Evolutionary conservation across 1,140 invertebrate genomes (phyloP).

Genomic region (Brachionus paranguensis): DNA sequence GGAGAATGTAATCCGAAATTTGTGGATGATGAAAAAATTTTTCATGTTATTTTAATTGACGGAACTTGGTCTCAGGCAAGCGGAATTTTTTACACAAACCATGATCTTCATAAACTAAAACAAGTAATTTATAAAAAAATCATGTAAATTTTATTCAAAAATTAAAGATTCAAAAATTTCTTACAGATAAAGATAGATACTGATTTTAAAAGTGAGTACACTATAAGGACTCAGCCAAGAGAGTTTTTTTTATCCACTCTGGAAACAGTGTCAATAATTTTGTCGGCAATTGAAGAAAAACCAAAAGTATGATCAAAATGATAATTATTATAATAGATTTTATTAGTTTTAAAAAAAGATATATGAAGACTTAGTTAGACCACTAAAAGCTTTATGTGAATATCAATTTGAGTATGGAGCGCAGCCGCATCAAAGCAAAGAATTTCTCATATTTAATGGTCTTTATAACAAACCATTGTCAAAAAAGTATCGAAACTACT

Average conservation of each 20-base stretch:
- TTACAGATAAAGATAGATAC: slow-evolving; percentile 63
- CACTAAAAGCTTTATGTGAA: slow-evolving; percentile 73
- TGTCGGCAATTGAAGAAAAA: slow-evolving; percentile 48
- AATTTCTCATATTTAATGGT: slow-evolving; percentile 76
- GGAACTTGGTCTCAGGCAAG: slow-evolving; percentile 90
- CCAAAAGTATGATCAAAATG: background rate
- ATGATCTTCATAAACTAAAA: slow-evolving; percentile 47
- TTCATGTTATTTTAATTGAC: slow-evolving; percentile 79
- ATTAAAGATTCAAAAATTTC: too few relatives aligned
- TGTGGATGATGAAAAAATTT: slow-evolving; percentile 48
- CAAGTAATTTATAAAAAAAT: slow-evolving; percentile 5
- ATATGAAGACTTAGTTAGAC: slow-evolving; percentile 66
- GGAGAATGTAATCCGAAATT: background rate
- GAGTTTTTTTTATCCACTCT: slow-evolving; percentile 82
- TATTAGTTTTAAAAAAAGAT: background rate
- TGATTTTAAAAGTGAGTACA: slow-evolving; percentile 71
- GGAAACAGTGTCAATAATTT: slow-evolving; percentile 76
- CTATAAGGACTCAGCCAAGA: slow-evolving; percentile 83
- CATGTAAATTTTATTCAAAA: too few relatives aligned
- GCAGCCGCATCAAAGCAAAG: slow-evolving; percentile 83
- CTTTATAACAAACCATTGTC: slow-evolving; percentile 66
- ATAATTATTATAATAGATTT: background rate
- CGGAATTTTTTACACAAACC: slow-evolving; percentile 55
- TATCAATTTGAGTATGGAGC: slow-evolving; percentile 81
- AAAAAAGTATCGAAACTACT: slow-evolving; percentile 10